Conservation (phyloP, 2,797 vertebrate species). For the Amazona finschi region DNA sequence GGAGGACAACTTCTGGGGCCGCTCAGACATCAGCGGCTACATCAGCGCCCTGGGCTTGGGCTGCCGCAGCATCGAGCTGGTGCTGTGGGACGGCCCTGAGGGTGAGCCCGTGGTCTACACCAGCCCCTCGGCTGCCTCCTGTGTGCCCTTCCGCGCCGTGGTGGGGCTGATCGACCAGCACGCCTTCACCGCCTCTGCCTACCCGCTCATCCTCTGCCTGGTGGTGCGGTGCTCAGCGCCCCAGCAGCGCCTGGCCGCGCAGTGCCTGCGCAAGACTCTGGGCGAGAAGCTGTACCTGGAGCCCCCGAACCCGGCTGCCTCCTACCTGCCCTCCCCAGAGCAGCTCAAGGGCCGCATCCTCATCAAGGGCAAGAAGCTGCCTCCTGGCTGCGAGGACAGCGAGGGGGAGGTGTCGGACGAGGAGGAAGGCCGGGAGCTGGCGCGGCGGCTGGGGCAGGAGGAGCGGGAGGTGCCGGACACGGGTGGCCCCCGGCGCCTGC, state of each 20-base stretch:
- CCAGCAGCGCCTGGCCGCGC: constrained; percentile 87
- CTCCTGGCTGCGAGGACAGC: constrained; percentile 65
- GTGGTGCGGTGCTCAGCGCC: constrained; percentile 85
- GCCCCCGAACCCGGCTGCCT: constrained; percentile 78
- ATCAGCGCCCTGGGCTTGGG: constrained; percentile 87
- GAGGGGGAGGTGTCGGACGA: constrained; percentile 87
- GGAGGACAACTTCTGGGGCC: constrained; percentile 90
- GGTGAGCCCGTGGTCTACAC: constrained; percentile 89
- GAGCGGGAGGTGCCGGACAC: constrained; percentile 81
- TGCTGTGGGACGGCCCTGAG: constrained; percentile 89
- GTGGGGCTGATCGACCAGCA: constrained; percentile 89
- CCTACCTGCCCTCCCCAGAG: constrained; percentile 88
- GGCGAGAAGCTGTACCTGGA: constrained; percentile 85
- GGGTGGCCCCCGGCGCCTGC: constrained; percentile 74
- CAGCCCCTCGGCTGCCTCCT: constrained; percentile 84
- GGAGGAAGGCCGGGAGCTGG: constrained; percentile 88
- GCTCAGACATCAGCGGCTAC: constrained; percentile 86
- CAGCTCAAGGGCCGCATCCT: constrained; percentile 90
- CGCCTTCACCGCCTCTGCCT: constrained; percentile 88
- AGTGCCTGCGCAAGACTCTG: constrained; percentile 88
- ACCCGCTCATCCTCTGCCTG: constrained; percentile 89
- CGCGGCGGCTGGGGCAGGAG: constrained; percentile 78
- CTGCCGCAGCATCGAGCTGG: constrained; percentile 89
- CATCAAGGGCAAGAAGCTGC: constrained; percentile 87
- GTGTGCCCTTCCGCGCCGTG: constrained; percentile 84